These are phyloP conservation scores for Pipistrellus kuhlii DNA, from an alignment of 2,797 vertebrate genomes.

Conservation along the genomic window DNA sequence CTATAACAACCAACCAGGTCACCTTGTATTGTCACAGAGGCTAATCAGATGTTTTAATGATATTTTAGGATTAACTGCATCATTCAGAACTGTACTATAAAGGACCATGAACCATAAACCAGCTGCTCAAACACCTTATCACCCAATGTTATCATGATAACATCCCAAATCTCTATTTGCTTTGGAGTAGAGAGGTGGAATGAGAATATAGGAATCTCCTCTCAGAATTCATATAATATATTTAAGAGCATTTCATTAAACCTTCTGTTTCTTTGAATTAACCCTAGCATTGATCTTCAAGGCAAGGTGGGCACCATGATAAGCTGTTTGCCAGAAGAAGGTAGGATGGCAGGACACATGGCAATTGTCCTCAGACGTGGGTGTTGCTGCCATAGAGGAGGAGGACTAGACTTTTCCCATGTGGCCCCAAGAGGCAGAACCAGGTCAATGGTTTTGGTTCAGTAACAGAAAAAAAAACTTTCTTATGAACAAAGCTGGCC, in stretches of 20 bases:
- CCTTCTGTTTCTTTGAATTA: not conserved
- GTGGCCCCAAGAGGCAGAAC: not conserved
- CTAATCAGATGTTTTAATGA: conserved; percentile 72
- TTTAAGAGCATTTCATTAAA: conserved; percentile 26
- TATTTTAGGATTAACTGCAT: conserved; percentile 77
- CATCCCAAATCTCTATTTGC: not conserved
- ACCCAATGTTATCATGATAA: conserved; percentile 48
- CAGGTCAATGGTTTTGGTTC: not conserved
- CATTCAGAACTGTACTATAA: conserved; percentile 70
- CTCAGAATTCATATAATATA: conserved; percentile 10
- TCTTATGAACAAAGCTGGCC: not conserved
- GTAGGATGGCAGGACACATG: not conserved
- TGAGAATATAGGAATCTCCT: conserved; percentile 22
- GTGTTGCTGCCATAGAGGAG: not conserved
- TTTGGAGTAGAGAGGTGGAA: not conserved
- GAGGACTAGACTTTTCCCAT: not conserved
- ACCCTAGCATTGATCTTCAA: not conserved
- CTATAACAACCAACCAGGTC: conserved; percentile 58
- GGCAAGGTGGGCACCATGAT: not conserved
- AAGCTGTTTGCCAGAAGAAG: not conserved
- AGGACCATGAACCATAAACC: conserved; percentile 62
- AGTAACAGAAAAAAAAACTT: not conserved
- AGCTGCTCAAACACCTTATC: conserved; percentile 73
- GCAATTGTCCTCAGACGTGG: not conserved
- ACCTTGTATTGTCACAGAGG: conserved; percentile 77